Evolutionary conservation across 2,113 vertebrate genomes (phyloP).

Genomic region (Syngnathoides biaculeatus): DNA sequence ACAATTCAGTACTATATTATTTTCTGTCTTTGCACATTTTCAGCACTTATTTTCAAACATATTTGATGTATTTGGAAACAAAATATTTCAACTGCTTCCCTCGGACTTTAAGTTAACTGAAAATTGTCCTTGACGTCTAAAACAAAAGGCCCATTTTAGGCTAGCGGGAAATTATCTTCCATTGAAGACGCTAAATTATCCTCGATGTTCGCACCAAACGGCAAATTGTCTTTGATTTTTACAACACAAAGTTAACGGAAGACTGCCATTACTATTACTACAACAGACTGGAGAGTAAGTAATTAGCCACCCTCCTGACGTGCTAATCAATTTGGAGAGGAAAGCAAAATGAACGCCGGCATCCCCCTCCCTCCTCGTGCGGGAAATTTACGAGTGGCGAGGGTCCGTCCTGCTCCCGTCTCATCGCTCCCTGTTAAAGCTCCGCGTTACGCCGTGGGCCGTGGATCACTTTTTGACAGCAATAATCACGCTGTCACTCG

Average conservation of each 20-base stretch:
- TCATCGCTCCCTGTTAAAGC: slow-evolving; percentile 23
- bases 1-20: too few relatives aligned
- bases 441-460: slow-evolving; percentile 10
- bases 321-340: slow-evolving; percentile 69
- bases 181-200: too few relatives aligned
- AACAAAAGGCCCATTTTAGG: too few relatives aligned
- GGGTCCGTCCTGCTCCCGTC: slow-evolving; percentile 23
- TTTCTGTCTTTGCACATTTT: too few relatives aligned
- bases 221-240: not conserved
- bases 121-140: too few relatives aligned
- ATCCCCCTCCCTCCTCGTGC: slow-evolving; percentile 30
- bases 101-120: too few relatives aligned
- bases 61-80: too few relatives aligned
- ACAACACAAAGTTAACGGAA: not conserved
- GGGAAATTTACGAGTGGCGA: slow-evolving; percentile 34
- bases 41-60: too few relatives aligned
- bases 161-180: too few relatives aligned
- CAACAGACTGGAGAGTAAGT: not conserved
- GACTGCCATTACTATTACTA: not conserved
- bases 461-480: slow-evolving; percentile 30
- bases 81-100: too few relatives aligned
- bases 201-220: too few relatives aligned
- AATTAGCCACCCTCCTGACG: slow-evolving; percentile 71
- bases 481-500: slow-evolving; percentile 38
- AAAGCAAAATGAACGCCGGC: slow-evolving; percentile 56